A percentile compares a stretch with the other conserved stretches of the same genome.
These are phyloP conservation scores for Lepus americanus DNA, from an alignment of 2,113 vertebrate genomes.

Conservation along the genomic window DNA sequence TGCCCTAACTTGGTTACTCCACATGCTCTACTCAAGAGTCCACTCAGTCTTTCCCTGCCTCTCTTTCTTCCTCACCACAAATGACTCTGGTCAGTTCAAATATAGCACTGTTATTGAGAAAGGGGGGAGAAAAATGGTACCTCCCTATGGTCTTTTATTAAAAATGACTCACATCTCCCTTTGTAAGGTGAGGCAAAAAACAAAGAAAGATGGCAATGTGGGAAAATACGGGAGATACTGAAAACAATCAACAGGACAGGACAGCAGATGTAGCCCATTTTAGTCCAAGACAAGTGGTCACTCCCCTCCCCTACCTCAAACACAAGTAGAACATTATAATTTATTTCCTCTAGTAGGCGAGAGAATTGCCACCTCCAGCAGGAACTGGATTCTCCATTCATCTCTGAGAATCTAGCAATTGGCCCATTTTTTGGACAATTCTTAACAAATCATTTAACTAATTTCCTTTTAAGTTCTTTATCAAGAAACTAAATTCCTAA, in stretches of 20 bases:
- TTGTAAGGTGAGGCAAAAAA: neutral
- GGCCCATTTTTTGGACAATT: neutral
- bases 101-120: neutral
- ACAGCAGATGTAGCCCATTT: neutral
- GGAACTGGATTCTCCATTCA: neutral
- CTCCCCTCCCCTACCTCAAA: neutral
- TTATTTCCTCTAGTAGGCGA: neutral
- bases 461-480: constrained; percentile 60
- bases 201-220: neutral
- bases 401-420: neutral
- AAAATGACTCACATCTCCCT: neutral
- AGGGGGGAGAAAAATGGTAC: neutral
- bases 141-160: neutral
- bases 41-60: neutral
- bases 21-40: neutral
- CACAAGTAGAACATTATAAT: neutral
- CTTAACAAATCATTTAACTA: constrained; percentile 4
- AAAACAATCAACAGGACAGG: neutral
- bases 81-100: neutral
- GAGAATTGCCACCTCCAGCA: neutral
- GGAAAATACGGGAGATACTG: neutral
- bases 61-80: neutral
- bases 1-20: neutral
- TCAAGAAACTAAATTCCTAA: constrained; percentile 54
- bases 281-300: neutral